These are phyloP conservation scores for Polypedilum pembai DNA, from an alignment of 1,140 invertebrate genomes.

Conservation along the genomic window DNA sequence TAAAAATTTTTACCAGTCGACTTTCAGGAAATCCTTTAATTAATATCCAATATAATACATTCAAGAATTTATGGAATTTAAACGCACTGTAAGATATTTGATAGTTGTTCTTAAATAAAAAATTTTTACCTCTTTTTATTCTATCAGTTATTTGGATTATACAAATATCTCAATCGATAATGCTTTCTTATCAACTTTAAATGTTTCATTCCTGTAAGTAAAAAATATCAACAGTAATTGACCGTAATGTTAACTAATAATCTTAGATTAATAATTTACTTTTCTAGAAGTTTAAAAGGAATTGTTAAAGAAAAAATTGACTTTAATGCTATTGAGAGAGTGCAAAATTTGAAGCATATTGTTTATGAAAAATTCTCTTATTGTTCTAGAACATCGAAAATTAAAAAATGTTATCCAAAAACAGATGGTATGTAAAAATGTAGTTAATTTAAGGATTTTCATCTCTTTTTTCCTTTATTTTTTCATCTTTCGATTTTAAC, in stretches of 20 bases:
- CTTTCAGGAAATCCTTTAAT: conserved; percentile 45
- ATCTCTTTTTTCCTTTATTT: conserved; percentile 12
- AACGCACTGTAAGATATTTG: conserved; percentile 48
- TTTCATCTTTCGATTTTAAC: neutral
- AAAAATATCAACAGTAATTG: neutral
- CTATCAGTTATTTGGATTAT: conserved; percentile 36
- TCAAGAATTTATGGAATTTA: conserved; percentile 44
- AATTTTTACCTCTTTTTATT: conserved; percentile 29
- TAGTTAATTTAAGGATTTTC: neutral
- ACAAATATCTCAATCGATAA: conserved; percentile 36
- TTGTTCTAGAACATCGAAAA: conserved; percentile 56
- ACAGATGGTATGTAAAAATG: conserved; percentile 51
- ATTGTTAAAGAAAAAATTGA: conserved; percentile 51
- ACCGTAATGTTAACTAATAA: neutral
- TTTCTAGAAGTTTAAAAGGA: conserved; percentile 47
- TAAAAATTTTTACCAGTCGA: conserved; percentile 40
- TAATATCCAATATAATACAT: conserved; percentile 44
- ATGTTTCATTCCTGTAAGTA: conserved; percentile 37
- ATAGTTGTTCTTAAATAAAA: neutral
- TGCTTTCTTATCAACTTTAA: conserved; percentile 35
- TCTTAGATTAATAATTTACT: conserved; percentile 21
- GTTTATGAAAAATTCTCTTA: conserved; percentile 65
- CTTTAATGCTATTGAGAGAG: conserved; percentile 47
- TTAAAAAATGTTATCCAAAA: conserved; percentile 55
- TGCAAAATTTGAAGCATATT: conserved; percentile 49